phyloP scores from a whole-genome alignment of 2,888 invertebrate genomes.

The Drosophila planitibia region DNA sequence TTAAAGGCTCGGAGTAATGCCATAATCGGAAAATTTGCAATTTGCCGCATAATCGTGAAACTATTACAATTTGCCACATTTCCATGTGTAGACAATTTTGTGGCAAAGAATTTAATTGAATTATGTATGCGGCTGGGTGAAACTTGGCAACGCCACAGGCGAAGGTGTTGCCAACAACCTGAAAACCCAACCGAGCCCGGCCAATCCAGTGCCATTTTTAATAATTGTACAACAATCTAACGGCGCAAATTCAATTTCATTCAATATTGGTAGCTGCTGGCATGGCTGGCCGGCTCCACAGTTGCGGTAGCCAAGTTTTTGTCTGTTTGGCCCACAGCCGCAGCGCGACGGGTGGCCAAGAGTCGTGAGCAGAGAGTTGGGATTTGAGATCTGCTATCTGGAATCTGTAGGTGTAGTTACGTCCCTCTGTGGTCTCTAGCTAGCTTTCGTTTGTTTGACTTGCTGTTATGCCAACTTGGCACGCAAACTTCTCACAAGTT shows the following conservation, averaged over 20 bases:
- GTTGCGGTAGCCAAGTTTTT: slow-evolving; percentile 68
- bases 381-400: slow-evolving; percentile 15
- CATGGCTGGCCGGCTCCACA: slow-evolving; percentile 18
- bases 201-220: slow-evolving; percentile 54
- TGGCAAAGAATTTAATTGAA: slow-evolving; percentile 69
- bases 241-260: slow-evolving; percentile 73
- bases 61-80: slow-evolving; percentile 66
- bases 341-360: slow-evolving; percentile 23
- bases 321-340: slow-evolving; percentile 52
- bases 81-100: slow-evolving; percentile 35
- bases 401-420: slow-evolving; percentile 32
- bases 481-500: slow-evolving; percentile 75
- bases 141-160: slow-evolving; percentile 58
- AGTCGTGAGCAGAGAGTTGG: slow-evolving; percentile 13
- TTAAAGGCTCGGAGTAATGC: slow-evolving; percentile 4
- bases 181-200: not conserved
- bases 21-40: slow-evolving; percentile 43
- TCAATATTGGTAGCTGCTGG: slow-evolving; percentile 71
- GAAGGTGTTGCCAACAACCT: slow-evolving; percentile 60
- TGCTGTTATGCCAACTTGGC: slow-evolving; percentile 73
- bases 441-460: slow-evolving; percentile 71
- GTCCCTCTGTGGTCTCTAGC: slow-evolving; percentile 51
- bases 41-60: slow-evolving; percentile 69
- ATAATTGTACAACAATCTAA: slow-evolving; percentile 70
- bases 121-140: slow-evolving; percentile 55